Conservation (phyloP, 2,113 vertebrate species). For the cattle (Bos taurus) region ARS-UCD2.0 NC_037338.1:5192001-5192500, state of each 20-base stretch:
- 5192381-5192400: not conserved
- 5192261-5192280: conserved; percentile 18
- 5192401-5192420: not conserved
- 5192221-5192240: conserved; percentile 39
- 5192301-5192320: not conserved
- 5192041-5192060: not conserved
- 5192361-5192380: conserved; percentile 21
- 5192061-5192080: not conserved
- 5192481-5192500: not conserved
- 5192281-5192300: not conserved
- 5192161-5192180: not conserved
- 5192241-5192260: conserved; percentile 41
- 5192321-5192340: conserved; percentile 48
- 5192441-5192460: not conserved
- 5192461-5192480: not conserved
- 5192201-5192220: conserved; percentile 34
- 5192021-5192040: not conserved
- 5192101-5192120: not conserved
- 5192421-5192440: not conserved
- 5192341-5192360: not conserved
- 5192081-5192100: conserved; percentile 21
- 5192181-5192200: conserved; percentile 22
- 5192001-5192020: not conserved
- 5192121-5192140: not conserved
- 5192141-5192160: not conserved